Evolutionary conservation across 2,888 invertebrate species (phyloP), one percentile per base, ranked within the genome.

Genomic region (Lasiommata megera): DNA sequence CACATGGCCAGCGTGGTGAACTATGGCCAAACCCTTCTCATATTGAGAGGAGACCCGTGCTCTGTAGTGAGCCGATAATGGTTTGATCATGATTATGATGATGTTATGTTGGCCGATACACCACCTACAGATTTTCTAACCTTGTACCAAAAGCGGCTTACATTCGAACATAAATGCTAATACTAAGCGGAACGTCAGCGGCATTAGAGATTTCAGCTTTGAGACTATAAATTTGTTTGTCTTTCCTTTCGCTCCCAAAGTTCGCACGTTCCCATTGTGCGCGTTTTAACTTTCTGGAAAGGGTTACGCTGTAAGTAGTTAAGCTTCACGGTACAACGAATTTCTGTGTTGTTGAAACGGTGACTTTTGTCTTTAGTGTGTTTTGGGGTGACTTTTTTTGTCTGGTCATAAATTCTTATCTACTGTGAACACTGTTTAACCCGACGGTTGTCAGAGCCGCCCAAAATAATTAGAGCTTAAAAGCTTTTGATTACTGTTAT

Each of bases 221-320:
- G 58, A 63, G 61, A 68, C 66, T 62, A 63, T 67, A 68, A 68
- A 68, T 67, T 66, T 64, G 63, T 66, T 61, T 65, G 68, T 65
- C 65, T 64, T 67, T 65, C 65, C 59, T 64, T 68, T 67, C 62
- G 66, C 64, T 51, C 58, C 56, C 55, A 41, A 61, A 68, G 64
- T 69, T 68, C 60, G 58, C 56, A 54, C 56, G 29, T 64, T 59
- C 53, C 53, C 41, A 68, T 68, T 69, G 67, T 67, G 61, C 64
- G 63, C 65, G 54, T 59, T 68, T 65, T 40, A 66, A 66, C 65
- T 46, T 67, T 61, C 46, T 60, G 63, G 58, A 62, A 67, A 64
- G 63, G 66, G 67, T 62, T 61, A 61, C 61, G 48, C 55, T 59
- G 58, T 63, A 53, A 62, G 62, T 58, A 59, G 62, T 67, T 59